Evolutionary conservation across 2,113 vertebrate species (phyloP), one percentile per base, ranked within the genome.

Genomic region (Panthera uncia): DNA sequence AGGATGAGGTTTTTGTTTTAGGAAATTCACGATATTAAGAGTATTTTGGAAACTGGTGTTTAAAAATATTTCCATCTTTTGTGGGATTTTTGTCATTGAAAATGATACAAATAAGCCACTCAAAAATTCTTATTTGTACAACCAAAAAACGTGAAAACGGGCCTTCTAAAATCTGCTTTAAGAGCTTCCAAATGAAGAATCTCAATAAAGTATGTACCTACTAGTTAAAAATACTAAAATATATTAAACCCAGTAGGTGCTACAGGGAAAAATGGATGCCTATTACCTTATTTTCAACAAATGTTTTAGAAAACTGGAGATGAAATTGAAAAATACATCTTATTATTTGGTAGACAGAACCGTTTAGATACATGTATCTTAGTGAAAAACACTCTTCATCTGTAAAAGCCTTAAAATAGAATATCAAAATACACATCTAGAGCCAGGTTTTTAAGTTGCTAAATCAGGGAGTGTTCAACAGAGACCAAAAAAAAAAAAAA

Each of bases 321-420:
- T 83, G 36, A 92, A 2, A 86, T 61, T 83, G 63, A 92, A 97
- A 95, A 92, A 89, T 31, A 71, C 13, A 10, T 86, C 90, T 79
- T 74, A 69, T 79, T 83, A 80, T 84, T 96, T 61, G 41, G 5
- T 29, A 89, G 71, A 33, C 7, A 88, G 86, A 96, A 36, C 25
- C 31, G 73, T 57, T 86, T 92, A 69, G 12, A 81, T 48, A 10
- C 81, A 45, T 25, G 9, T 25, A 66, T 27, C 78, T 52, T 73
- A 79, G 13, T 90, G 50, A 91, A 94, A 84, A 65, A 69, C 45
- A 55, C 3, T 89, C 96, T 94, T 82, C 14, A 91, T 29, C 48
- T 88, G 1, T 48, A 68, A 81, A 41, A 81, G 15, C 1, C 19
- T 97, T 73, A 79, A 87, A 86, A 85, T 66, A 52, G 57, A 79